A percentile compares a stretch with the other conserved stretches of the same genome.
Conservation (phyloP, 2,113 vertebrate genomes). For the Hippocampus guttulatus region DNA sequence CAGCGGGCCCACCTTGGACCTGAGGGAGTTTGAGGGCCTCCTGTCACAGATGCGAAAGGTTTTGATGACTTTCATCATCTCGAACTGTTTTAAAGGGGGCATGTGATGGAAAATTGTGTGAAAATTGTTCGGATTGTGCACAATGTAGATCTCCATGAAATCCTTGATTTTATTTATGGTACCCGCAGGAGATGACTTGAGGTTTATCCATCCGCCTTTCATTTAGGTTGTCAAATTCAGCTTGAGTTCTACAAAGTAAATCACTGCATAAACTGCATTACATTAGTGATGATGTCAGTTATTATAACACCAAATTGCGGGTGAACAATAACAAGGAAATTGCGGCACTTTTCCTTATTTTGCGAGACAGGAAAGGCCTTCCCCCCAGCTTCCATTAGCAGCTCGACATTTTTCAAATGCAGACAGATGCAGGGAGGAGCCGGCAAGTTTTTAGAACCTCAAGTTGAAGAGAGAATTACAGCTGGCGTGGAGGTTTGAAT, state of each 20-base stretch:
- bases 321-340: conserved; percentile 44
- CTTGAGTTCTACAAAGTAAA: background rate
- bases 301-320: conserved; percentile 8
- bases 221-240: background rate
- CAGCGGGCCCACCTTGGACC: conserved; percentile 87
- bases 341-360: background rate
- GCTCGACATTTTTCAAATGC: conserved; percentile 25
- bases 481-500: background rate
- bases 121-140: background rate
- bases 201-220: background rate
- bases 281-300: background rate
- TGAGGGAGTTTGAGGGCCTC: conserved; percentile 92
- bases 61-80: background rate
- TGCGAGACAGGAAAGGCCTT: conserved; percentile 51
- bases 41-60: conserved; percentile 97
- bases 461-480: conserved; percentile 27
- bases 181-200: background rate
- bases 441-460: conserved; percentile 6
- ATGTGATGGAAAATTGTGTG: background rate
- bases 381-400: conserved; percentile 21
- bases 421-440: conserved; percentile 31
- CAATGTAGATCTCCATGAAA: background rate
- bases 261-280: background rate
- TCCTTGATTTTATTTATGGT: background rate
- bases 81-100: background rate